Percentiles rank a stretch among this genome's conserved stretches.
These are phyloP conservation scores for Chromobotia macracanthus DNA, from an alignment of 2,797 vertebrate genomes.

Conservation along the genomic window DNA sequence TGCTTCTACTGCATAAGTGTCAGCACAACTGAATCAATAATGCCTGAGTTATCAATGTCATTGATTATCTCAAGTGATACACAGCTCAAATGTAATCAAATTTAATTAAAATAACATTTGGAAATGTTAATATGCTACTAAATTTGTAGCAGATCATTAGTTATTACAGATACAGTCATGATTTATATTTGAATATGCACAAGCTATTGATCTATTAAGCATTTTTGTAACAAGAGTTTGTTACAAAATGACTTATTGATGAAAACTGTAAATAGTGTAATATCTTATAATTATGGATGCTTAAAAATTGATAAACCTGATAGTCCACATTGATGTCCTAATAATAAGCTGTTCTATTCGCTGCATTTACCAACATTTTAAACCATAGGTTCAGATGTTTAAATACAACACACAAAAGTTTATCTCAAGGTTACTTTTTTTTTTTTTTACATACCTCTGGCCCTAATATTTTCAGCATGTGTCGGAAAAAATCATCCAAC, in stretches of 20 bases:
- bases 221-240: not conserved
- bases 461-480: conserved; percentile 82
- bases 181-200: not conserved
- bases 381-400: not conserved
- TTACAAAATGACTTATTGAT: not conserved
- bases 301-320: not conserved
- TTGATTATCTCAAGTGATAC: not conserved
- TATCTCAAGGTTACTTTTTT: not conserved
- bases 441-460: conserved; percentile 77
- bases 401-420: not conserved
- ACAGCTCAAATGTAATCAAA: not conserved
- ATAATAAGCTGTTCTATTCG: not conserved
- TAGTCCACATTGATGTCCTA: not conserved
- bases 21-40: not conserved
- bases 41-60: not conserved
- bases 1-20: not conserved
- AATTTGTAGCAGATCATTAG: not conserved
- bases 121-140: not conserved
- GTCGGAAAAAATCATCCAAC: conserved; percentile 89
- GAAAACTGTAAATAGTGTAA: not conserved
- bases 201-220: not conserved
- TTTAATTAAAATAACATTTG: not conserved
- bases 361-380: not conserved
- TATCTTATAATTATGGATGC: not conserved
- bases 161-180: not conserved